Base-by-base conservation (phyloP, 2,888 invertebrate genomes). In the Lymantria dispar region DNA sequence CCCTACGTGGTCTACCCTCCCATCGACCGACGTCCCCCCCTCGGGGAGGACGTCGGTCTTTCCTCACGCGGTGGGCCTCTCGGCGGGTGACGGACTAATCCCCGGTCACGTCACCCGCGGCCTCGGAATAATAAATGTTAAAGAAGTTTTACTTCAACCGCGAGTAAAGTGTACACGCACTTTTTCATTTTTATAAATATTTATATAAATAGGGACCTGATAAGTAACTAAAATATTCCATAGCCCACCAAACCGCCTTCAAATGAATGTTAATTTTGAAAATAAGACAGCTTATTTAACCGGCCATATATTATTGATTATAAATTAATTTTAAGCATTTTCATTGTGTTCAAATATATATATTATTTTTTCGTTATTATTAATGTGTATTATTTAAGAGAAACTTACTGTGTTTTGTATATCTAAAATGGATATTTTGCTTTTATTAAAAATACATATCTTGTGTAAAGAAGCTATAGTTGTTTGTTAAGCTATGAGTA, bases 181-280 rank as follows among this genome's bases (percentile, higher is more conserved):
- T n/a, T n/a, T n/a, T n/a, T n/a, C n/a, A n/a, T n/a, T n/a, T n/a
- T n/a, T n/a, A n/a, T n/a, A n/a, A n/a, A n/a, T n/a, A n/a, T n/a
- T 22, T 22, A 22, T 3, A 22, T 2, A 22, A 22, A 52, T 58
- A 44, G 75, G 77, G 72, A 83, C 83, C 83, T 83, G 82, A 82
- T 55, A 50, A 55, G 71, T 64, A 76, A 78, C 72, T 72, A 51
- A 67, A 67, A 72, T 73, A 83, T 81, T 83, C 81, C 81, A 80
- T 55, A 64, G 56, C 74, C 78, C 75, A 80, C 79, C 75, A 58
- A 45, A 56, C 22, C 22, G 22, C 22, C 22, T 22, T 22, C 22
- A 22, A 22, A 22, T 22, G 22, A 22, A 22, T 22, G 22, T 22
- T 3, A 22, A 22, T 3, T 22, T 22, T 22, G 22, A 22, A 45